Evolutionary conservation across 2,113 vertebrate genomes (phyloP), one percentile per base, ranked within the genome.

Genomic region (Megaceryle torquata): DNA sequence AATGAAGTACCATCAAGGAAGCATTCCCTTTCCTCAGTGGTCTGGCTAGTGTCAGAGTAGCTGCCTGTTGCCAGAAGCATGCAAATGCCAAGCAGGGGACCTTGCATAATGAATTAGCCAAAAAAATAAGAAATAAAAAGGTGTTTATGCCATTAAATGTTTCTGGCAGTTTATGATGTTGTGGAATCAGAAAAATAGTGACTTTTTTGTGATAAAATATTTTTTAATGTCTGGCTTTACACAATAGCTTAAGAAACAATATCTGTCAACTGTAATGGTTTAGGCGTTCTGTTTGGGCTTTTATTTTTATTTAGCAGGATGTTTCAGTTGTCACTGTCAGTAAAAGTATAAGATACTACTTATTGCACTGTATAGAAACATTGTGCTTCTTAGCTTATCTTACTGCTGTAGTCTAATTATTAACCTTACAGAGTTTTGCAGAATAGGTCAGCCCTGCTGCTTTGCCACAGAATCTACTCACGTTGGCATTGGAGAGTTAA

Each of bases 1-100:
- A 31, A 25, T 9, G 4, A n/a, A 51, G 5, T 54, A 25, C 28
- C 37, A 19, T 2, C 1, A 5, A 78, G 44, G 18, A 89, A 10
- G 6, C 8, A 6, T 44, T 88, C 7, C 35, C 86, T 81, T 70
- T 54, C 35, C 11, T 56, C 1, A 1, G 0, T 53, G 3, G 4
- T 1, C 37, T 78, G 72, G 28, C 56, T 35, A 33, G n/a, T 44
- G 53, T 81, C 46, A 31, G n/a, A 35, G 13, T 6, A 78, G 51
- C 33, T 56, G 21, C 46, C 3, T 29, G 20, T 35, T 87, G 77
- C 57, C 77, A 69, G 67, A 79, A 93, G 44, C 29, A 41, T 15
- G 20, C 5, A 35, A 44, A 65, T 20, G 53, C 35, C 24, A 65
- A n/a, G 29, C 24, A 48, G 43, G 14, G 28, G 28, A 44, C 11